Percentiles rank a stretch among this genome's conserved stretches.
Conservation (phyloP, 2,113 vertebrate species). For the Prunella himalayana region DNA sequence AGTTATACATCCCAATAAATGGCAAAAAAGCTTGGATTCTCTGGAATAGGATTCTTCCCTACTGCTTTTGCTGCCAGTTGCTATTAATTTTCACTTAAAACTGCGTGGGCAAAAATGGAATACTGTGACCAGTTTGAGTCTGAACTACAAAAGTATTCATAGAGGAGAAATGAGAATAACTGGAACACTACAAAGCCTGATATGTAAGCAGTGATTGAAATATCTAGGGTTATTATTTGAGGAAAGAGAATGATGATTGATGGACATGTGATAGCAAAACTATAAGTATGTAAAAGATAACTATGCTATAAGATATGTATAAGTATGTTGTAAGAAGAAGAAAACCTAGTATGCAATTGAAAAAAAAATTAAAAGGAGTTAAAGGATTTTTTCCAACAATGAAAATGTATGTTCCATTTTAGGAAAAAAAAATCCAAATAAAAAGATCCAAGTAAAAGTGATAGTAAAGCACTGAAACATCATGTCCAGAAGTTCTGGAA, state of each 20-base stretch:
- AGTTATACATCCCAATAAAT: not conserved
- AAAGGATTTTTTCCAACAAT: not conserved
- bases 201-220: not conserved
- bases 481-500: not conserved
- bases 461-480: not conserved
- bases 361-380: not conserved
- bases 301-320: not conserved
- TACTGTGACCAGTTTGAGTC: not conserved
- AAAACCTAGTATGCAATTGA: not conserved
- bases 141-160: not conserved
- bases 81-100: not conserved
- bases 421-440: not conserved
- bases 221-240: not conserved
- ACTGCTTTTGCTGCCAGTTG: not conserved
- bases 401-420: not conserved
- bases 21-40: not conserved
- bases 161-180: not conserved
- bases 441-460: not conserved
- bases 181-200: not conserved
- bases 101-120: not conserved
- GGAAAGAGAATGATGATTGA: not conserved
- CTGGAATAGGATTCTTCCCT: not conserved
- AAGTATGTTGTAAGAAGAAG: not conserved
- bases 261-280: not conserved
- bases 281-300: not conserved